Percentiles rank a stretch among this genome's conserved stretches.
Evolutionary conservation across 2,888 invertebrate genomes (phyloP).

Genomic region (Drymonia ruficornis): DNA sequence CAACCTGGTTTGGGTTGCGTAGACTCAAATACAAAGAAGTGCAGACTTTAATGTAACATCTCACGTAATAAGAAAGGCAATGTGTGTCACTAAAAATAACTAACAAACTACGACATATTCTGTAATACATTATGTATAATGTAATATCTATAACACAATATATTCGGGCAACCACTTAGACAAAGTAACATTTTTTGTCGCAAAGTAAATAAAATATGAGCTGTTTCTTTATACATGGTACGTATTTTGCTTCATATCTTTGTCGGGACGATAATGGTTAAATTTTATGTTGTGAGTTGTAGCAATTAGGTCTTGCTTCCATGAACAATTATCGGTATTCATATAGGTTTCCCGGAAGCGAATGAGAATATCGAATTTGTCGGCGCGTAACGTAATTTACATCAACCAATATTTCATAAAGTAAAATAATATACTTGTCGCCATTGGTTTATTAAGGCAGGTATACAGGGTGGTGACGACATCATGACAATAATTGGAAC

Average conservation of each 20-base stretch:
- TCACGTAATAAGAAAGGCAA: too few species aligned
- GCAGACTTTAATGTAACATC: too few species aligned
- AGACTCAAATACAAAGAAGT: too few species aligned
- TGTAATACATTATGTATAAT: neutral
- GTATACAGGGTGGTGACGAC: too few species aligned
- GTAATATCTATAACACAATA: neutral
- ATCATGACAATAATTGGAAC: too few species aligned
- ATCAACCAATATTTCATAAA: too few species aligned
- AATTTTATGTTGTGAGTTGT: neutral
- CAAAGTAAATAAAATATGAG: constrained; percentile 1
- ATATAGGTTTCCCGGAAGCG: neutral
- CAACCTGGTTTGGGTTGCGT: too few species aligned
- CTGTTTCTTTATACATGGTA: neutral
- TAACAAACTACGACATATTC: neutral
- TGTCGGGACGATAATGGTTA: neutral
- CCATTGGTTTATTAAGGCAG: too few species aligned
- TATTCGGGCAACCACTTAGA: neutral
- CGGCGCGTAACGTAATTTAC: too few species aligned
- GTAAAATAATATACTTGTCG: too few species aligned
- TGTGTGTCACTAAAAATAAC: neutral
- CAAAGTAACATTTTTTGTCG: neutral
- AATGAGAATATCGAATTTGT: neutral
- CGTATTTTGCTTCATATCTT: neutral
- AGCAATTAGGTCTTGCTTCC: neutral
- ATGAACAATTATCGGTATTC: neutral